Base-by-base conservation (phyloP, 2,113 vertebrate genomes). In the Psammodynastes pulverulentus region DNA sequence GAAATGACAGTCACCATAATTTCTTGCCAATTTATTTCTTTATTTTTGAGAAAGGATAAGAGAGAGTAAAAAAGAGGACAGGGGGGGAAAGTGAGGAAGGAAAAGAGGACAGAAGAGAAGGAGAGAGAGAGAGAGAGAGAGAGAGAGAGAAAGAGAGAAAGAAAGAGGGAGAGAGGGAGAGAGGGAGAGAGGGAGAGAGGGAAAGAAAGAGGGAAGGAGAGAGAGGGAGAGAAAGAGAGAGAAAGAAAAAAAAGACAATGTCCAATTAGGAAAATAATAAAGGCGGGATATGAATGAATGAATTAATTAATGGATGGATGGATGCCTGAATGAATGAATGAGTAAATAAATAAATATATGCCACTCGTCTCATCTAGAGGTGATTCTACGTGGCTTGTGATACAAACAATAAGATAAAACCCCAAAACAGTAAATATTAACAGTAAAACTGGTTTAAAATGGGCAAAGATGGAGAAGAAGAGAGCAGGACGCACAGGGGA, bases 151-250 rank as follows among this genome's bases (percentile, higher is more conserved):
- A 2, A 72, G 2, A 6, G 17, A 19, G 52, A 5, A 21, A 5
- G 19, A 21, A 19, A 6, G 52, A 53, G 5, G 19, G 52, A 52
- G 3, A 6, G 51, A 53, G 52, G 13, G 5, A 5, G 17, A 19
- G 17, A 15, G 51, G 1, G 54, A 23, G 2, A 7, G 23, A 23
- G 6, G 6, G 19, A 2, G 7, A 9, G 54, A 23, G 4, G 6
- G 19, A 5, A 4, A 46, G 1, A 54, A 5, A 6, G 0, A 6
- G 21, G 19, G 23, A 8, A 7, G 2, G 1, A 7, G 53, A 5
- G 19, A 54, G 53, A 5, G 19, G 21, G 19, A 23, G 19, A 21
- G 19, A 17, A 5, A 5, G 24, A 12, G 9, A 12, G 56, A 12
- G 29, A 5, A 29, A 67, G 58, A 58, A 1, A 12, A 5, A 29